Conservation (phyloP, 1,140 invertebrate genomes). For the Apis florea region DNA sequence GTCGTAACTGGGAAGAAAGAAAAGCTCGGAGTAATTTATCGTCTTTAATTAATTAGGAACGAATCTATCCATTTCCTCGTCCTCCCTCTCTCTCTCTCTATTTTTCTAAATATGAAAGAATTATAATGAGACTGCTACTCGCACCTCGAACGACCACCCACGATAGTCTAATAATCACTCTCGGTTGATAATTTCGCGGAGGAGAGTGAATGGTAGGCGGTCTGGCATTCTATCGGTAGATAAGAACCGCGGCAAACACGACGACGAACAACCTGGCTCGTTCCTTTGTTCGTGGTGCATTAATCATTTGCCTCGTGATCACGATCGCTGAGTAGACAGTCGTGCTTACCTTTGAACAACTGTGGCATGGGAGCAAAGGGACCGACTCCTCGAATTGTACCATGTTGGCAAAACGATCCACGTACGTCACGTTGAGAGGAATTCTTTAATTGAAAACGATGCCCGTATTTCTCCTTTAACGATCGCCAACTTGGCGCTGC, state of each 20-base stretch:
- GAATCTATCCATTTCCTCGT: not conserved
- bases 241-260: constrained; percentile 32
- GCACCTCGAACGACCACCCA: constrained; percentile 53
- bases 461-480: constrained; percentile 55
- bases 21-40: not conserved
- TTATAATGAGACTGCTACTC: not conserved
- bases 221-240: not conserved
- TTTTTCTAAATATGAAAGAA: too few species aligned
- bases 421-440: not conserved
- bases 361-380: constrained; percentile 21
- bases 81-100: not conserved
- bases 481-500: constrained; percentile 16
- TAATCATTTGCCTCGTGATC: constrained; percentile 54
- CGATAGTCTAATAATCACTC: constrained; percentile 52
- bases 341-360: constrained; percentile 30
- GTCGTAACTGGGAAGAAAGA: not conserved
- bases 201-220: constrained; percentile 31
- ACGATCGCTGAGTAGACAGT: constrained; percentile 13
- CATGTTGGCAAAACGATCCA: not conserved
- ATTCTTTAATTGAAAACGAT: constrained; percentile 16
- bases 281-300: constrained; percentile 54
- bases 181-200: constrained; percentile 51
- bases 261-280: constrained; percentile 16
- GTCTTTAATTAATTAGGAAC: constrained; percentile 16
- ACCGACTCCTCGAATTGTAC: not conserved